Conservation (phyloP, 2,113 vertebrate species). For the Eidolon helvum region DNA sequence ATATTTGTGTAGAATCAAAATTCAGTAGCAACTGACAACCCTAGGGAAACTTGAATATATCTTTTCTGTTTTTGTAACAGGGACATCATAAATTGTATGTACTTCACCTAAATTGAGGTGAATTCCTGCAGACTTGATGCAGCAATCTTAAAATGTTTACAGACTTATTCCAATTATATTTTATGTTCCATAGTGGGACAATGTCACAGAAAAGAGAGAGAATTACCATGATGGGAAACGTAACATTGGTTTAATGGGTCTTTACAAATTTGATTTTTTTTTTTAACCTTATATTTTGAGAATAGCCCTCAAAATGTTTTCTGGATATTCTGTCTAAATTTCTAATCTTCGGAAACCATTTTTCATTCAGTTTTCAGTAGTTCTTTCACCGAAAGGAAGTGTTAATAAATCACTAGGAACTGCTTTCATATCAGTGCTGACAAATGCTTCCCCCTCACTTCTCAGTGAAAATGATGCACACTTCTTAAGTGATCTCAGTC, state of each 20-base stretch:
- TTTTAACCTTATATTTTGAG: not conserved
- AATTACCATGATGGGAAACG: not conserved
- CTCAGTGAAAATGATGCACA: not conserved
- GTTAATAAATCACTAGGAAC: not conserved
- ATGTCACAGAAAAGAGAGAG: not conserved
- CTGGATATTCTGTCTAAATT: not conserved
- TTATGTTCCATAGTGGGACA: not conserved
- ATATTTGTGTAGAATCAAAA: slow-evolving; percentile 56
- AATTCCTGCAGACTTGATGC: slow-evolving; percentile 28
- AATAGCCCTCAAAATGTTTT: not conserved
- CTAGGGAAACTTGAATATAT: not conserved
- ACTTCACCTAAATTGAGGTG: slow-evolving; percentile 41
- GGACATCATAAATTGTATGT: slow-evolving; percentile 9
- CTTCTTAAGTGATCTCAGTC: not conserved
- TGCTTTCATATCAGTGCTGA: not conserved
- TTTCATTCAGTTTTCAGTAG: not conserved
- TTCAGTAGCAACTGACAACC: slow-evolving; percentile 19
- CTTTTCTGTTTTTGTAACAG: slow-evolving; percentile 10
- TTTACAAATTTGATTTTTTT: slow-evolving; percentile 36
- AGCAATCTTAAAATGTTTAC: slow-evolving; percentile 23
- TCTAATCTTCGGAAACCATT: slow-evolving; percentile 32
- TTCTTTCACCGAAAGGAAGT: not conserved
- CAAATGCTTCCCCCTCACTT: not conserved
- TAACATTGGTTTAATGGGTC: not conserved
- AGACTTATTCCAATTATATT: slow-evolving; percentile 46